Base-by-base conservation (phyloP, 2,888 invertebrate genomes). In the Saturnia japonica region DNA sequence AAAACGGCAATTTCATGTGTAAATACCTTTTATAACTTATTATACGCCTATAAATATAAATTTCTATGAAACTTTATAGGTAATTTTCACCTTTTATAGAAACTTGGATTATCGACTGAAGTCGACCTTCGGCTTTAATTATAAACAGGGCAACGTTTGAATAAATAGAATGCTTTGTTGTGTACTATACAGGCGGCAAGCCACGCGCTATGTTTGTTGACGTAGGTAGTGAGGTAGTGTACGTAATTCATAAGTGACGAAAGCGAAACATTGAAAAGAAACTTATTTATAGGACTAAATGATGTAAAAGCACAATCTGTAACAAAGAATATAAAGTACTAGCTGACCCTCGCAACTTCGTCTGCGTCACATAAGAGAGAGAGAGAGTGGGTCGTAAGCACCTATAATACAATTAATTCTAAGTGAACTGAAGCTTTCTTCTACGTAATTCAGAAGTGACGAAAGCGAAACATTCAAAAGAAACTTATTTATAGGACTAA, bases 91-190 rank as follows among this genome's bases (percentile, higher is more conserved):
- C 40, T 19, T 64, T n/a, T 34, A 34, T 62, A 14, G 34, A 28
- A 34, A 62, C 64, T 19, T 64, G 62, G 40, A 64, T 64, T 64
- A 64, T 64, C 40, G 40, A 64, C 40, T 19, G 19, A 40, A 40
- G n/a, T 40, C 40, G n/a, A 40, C 64, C 64, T 64, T 64, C 40
- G 19, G n/a, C 11, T 34, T 64, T 64, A 40, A 64, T 64, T 64
- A 40, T 40, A 19, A n/a, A 64, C 40, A 14, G n/a, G 8, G 8
- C n/a, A 9, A 40, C 22, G 40, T 40, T 64, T 40, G 14, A 40
- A n/a, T 64, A 64, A 9, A 64, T 40, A 40, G 40, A 40, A 40
- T 64, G 9, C 40, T 64, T n/a, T 64, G 40, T 64, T 64, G 2
- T 40, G 22, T 64, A 60, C 28, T n/a, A 3, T 64, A 64, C 8